Evolutionary conservation across 1,140 invertebrate genomes (phyloP), one percentile per base, ranked within the genome.

Genomic region (Aphelenchoides besseyi): DNA sequence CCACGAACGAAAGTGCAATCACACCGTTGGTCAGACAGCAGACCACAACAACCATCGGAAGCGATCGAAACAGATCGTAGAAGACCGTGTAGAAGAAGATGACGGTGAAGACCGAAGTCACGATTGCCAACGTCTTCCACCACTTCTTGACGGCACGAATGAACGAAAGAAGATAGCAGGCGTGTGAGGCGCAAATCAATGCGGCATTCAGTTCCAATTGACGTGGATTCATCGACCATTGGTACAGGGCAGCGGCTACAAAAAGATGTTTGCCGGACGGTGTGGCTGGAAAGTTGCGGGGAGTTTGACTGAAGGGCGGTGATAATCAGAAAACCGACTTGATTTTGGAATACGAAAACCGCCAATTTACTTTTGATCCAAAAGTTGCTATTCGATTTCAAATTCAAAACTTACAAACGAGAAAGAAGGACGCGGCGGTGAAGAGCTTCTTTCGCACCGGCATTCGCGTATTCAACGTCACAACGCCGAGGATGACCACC

Each of bases 381-480:
- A 5, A 8, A 41, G n/a, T 37, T 32, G 36, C 36, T 66, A 23
- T 33, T 35, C 16, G 29, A 26, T 28, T 59, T 59, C 29, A 16
- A 23, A 2, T 53, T 35, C 61, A 57, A n/a, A n/a, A 61, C 71
- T 76, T 30, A 74, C 73, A 64, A 28, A 75, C 23, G 12, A 75
- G 59, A 41, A 75, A 78, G 32, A 75, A 75, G 2, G 74, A 75
- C 12, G 66, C 12, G 3, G 74, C 37, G 18, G 74, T 75, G 36
- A 77, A 72, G 28, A 78, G 23, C 33, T 69, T 69, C n/a, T 70
- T 77, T 29, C 59, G 36, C 5, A 41, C 26, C 12, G 74, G 74
- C 74, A 75, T 75, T 57, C 61, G 52, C 23, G 74, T 75, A 26
- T 36, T 75, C 30, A 74, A 64, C 30, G 75, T 78, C 30, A 75